These are phyloP conservation scores for Hystrix brachyura DNA, from an alignment of 2,113 vertebrate species.

Conservation along the genomic window DNA sequence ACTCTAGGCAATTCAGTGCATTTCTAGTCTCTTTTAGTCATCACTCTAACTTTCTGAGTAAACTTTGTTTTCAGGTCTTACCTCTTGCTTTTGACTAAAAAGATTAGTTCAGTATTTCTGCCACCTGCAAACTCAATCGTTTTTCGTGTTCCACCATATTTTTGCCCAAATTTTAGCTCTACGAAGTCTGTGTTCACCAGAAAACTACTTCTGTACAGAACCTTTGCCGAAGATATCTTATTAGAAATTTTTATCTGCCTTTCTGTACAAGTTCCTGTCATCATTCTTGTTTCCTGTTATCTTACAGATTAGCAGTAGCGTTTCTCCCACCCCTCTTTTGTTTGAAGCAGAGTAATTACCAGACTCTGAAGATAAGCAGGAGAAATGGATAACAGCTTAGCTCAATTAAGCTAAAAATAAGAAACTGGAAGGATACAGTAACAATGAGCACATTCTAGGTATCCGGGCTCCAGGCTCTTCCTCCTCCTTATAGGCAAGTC, in stretches of 20 bases:
- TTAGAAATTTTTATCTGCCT: not conserved
- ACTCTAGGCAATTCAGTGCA: not conserved
- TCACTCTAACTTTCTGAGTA: not conserved
- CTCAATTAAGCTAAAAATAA: not conserved
- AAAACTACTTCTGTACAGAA: not conserved
- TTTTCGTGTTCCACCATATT: not conserved
- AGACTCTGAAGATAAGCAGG: not conserved
- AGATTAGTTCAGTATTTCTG: not conserved
- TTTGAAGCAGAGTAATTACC: conserved; percentile 3
- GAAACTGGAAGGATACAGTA: not conserved
- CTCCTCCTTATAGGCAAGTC: not conserved
- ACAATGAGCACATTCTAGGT: not conserved
- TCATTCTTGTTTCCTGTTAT: not conserved
- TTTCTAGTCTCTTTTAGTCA: not conserved
- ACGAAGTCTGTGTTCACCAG: not conserved
- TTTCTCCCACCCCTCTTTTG: not conserved
- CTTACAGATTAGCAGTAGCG: not conserved
- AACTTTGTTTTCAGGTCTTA: conserved; percentile 34
- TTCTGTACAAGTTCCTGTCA: not conserved
- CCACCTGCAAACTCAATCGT: conserved; percentile 14
- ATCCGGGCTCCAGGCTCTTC: not conserved
- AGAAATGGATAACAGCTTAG: not conserved
- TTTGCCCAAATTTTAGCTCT: not conserved
- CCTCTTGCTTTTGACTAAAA: conserved; percentile 43
- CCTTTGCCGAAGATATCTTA: not conserved